These are phyloP conservation scores for Artibeus jamaicensis DNA, from an alignment of 2,797 vertebrate species.

Conservation along the genomic window DNA sequence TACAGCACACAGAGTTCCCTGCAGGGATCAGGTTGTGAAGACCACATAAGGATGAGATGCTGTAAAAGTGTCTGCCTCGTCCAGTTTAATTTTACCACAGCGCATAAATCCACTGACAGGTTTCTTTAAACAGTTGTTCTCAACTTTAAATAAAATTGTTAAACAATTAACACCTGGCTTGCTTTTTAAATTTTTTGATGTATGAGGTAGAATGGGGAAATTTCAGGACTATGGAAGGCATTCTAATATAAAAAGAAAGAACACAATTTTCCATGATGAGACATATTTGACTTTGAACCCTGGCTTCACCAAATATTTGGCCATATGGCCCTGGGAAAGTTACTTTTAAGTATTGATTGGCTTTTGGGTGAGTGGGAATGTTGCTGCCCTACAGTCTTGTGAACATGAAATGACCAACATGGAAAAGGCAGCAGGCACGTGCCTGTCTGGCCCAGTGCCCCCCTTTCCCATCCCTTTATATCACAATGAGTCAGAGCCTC, in stretches of 20 bases:
- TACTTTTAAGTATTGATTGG: background rate
- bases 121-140: background rate
- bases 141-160: background rate
- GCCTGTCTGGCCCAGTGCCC: rapidly evolving
- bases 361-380: background rate
- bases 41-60: background rate
- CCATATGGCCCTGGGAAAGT: background rate
- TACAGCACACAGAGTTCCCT: background rate
- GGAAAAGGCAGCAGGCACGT: background rate
- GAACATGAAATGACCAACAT: background rate
- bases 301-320: background rate
- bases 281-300: background rate
- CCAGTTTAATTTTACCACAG: background rate
- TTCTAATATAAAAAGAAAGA: background rate
- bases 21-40: background rate
- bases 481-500: background rate
- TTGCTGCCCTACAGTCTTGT: background rate
- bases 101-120: background rate
- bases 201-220: background rate
- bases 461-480: background rate
- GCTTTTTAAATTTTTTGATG: background rate
- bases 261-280: background rate
- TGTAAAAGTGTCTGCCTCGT: background rate
- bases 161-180: slow-evolving; percentile 30
- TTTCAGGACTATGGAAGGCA: background rate